Conservation (phyloP, 2,888 invertebrate species). For the Platycnemis pennipes region DNA sequence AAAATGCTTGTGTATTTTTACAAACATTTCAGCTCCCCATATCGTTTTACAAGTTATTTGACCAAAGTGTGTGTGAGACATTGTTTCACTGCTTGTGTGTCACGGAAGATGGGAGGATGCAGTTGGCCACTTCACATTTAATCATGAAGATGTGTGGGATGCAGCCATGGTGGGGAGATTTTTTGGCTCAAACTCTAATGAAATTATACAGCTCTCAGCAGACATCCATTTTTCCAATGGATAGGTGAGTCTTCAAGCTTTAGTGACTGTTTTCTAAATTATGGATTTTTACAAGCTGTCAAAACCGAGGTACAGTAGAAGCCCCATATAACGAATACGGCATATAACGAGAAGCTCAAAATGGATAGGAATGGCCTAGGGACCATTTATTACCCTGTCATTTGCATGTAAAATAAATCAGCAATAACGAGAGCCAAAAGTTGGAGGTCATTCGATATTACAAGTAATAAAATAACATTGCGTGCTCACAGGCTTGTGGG, state of each 20-base stretch:
- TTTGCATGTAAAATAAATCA: no score
- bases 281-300: no score
- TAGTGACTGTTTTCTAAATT: background rate
- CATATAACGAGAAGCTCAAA: no score
- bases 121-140: constrained; percentile 89
- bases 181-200: constrained; percentile 90
- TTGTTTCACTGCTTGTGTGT: constrained; percentile 88
- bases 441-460: no score
- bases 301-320: no score
- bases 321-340: no score
- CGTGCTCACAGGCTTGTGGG: no score
- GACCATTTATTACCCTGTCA: no score
- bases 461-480: no score
- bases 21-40: constrained; percentile 77
- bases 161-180: constrained; percentile 94
- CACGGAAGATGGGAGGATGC: constrained; percentile 88
- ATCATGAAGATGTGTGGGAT: constrained; percentile 89
- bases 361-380: no score
- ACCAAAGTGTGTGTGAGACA: constrained; percentile 81
- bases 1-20: no score
- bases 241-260: constrained; percentile 83
- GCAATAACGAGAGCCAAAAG: no score
- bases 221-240: constrained; percentile 90
- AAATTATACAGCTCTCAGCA: constrained; percentile 90
- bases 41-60: constrained; percentile 78